Percentiles rank a stretch among this genome's conserved stretches.
Conservation (phyloP, 2,797 vertebrate species). For the Silurus aristotelis region DNA sequence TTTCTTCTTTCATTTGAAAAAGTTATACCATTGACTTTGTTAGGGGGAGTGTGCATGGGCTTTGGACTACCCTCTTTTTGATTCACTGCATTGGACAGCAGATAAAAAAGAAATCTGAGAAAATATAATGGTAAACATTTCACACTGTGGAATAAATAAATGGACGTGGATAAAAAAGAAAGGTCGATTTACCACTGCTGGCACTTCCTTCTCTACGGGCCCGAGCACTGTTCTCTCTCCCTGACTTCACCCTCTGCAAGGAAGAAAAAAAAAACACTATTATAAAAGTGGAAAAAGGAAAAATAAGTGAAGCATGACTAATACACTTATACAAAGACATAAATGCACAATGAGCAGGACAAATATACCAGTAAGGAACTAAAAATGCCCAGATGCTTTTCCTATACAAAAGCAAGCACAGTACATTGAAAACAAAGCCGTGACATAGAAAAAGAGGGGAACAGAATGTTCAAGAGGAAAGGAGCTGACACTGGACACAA, state of each 20-base stretch:
- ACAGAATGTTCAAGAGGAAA: constrained; percentile 32
- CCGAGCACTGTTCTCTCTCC: constrained; percentile 83
- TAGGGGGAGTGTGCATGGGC: constrained; percentile 25
- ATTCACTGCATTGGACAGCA: constrained; percentile 27
- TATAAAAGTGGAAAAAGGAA: background rate
- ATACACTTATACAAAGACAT: background rate
- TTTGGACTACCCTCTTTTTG: constrained; percentile 37
- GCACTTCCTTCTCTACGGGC: constrained; percentile 81
- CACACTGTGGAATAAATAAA: background rate
- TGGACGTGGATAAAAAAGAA: background rate
- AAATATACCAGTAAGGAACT: background rate
- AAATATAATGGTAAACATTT: background rate
- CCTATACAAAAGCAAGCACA: background rate
- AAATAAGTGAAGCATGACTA: background rate
- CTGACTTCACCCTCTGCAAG: constrained; percentile 82
- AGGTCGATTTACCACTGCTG: constrained; percentile 81
- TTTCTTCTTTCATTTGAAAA: background rate
- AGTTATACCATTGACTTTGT: constrained; percentile 41
- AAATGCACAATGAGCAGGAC: background rate
- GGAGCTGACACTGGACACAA: constrained; percentile 3
- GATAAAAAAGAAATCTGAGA: constrained; percentile 22
- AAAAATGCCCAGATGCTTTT: background rate
- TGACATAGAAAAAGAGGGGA: constrained; percentile 9
- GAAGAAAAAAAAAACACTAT: constrained; percentile 39
- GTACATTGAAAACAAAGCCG: background rate